Conservation (phyloP, 2,113 vertebrate species). For the Microtus montanus region DNA sequence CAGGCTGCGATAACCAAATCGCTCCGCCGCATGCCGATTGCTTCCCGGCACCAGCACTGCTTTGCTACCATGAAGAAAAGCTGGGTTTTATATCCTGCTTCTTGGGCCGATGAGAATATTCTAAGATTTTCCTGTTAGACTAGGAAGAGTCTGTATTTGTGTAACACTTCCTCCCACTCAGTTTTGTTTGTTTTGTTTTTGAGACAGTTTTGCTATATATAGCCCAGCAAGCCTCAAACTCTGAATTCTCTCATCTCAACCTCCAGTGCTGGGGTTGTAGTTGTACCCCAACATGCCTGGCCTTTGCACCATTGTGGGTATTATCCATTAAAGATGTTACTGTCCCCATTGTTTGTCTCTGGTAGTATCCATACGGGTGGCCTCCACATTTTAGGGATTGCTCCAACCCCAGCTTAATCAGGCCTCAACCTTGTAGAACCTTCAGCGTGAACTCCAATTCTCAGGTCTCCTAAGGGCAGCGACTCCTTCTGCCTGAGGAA, state of each 20-base stretch:
- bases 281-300: not conserved
- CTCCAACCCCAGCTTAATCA: not conserved
- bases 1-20: not conserved
- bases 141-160: not conserved
- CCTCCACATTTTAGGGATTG: not conserved
- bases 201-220: not conserved
- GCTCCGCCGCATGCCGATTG: rapidly evolving
- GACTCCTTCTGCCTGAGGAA: conserved; percentile 33
- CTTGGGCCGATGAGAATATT: not conserved
- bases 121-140: not conserved
- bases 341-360: not conserved
- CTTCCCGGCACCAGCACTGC: not conserved
- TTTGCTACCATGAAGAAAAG: not conserved
- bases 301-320: not conserved
- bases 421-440: not conserved
- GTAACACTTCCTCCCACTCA: not conserved
- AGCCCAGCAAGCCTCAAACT: not conserved
- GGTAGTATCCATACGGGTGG: not conserved
- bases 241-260: not conserved
- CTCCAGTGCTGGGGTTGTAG: not conserved
- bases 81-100: not conserved
- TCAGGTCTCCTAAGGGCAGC: not conserved
- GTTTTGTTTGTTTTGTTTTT: not conserved
- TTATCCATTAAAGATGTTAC: not conserved
- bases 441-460: not conserved